phyloP scores from a whole-genome alignment of 2,797 vertebrate species.

The Semotilus atromaculatus region DNA sequence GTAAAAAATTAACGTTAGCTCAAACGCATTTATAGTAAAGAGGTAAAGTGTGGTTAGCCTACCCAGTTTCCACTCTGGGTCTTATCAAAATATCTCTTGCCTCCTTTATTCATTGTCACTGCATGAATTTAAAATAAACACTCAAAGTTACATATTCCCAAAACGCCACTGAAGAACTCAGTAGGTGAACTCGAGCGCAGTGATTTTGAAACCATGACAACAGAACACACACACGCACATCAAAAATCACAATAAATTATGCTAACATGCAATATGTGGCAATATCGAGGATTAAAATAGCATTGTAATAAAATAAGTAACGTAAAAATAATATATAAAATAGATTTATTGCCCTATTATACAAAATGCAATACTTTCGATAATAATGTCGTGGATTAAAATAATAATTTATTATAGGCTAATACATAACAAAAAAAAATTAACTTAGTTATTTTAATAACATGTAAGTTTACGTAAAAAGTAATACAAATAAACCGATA shows the following conservation, averaged over 20 bases:
- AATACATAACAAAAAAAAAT: not conserved
- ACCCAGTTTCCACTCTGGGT: constrained; percentile 77
- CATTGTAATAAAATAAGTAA: not conserved
- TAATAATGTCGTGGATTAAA: not conserved
- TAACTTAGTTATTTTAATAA: not conserved
- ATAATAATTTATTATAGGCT: not conserved
- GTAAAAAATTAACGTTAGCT: not conserved
- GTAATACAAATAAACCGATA: not conserved
- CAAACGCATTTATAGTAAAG: not conserved
- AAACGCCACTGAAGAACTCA: not conserved
- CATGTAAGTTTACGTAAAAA: not conserved
- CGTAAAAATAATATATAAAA: not conserved
- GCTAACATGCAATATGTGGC: not conserved
- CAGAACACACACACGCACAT: constrained; percentile 27
- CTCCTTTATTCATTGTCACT: constrained; percentile 72
- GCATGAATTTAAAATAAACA: not conserved
- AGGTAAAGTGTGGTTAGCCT: constrained; percentile 51
- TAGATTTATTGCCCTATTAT: not conserved
- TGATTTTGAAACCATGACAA: constrained; percentile 43
- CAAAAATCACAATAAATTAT: not conserved
- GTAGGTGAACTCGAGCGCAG: not conserved
- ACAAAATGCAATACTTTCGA: not conserved
- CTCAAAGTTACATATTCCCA: not conserved
- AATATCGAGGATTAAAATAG: not conserved
- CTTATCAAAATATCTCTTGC: constrained; percentile 50